Evolutionary conservation across 2,113 vertebrate genomes (phyloP), one percentile per base, ranked within the genome.

Genomic region (Promerops cafer): DNA sequence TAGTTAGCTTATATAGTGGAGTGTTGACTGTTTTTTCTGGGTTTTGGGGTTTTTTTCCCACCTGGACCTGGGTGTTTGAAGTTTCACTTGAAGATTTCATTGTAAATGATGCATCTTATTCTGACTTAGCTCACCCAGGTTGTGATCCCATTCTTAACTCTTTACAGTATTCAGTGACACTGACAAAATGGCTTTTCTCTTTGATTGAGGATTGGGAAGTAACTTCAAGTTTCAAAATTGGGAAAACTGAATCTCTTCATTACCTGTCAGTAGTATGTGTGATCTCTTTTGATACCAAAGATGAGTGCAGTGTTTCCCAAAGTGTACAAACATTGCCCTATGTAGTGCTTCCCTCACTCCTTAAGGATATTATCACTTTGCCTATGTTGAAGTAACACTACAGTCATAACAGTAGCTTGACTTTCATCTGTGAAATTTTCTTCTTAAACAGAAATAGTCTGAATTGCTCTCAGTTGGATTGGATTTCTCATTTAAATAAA

Each of bases 291-390:
- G 74, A 57, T 91, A 83, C 90, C 81, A 47, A 74, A 39, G 45
- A 69, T 78, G 74, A 83, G 56, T 61, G 70, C 33, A 30, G 42
- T 60, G 50, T 61, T 91, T 77, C 76, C 40, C 74, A 42, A 60
- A 87, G 82, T 11, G 5, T 31, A 30, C 28, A 59, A 66, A 37
- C 37, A 35, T 23, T 13, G 45, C 26, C 45, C 81, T 76, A 24
- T 70, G 17, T 54, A 81, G 19, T 81, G 53, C 91, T 94, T 83
- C 94, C 87, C 59, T 83, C 75, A 72, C 16, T 80, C 49, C 78
- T 88, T 92, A 70, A 59, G 90, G 89, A 79, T 94, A 87, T 97
- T 87, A 53, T 84, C 81, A 63, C 44, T 95, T 95, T 37, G 30
- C 74, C 80, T 70, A 2, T 3, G 2, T 15, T 69, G 77, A 86